phyloP scores from a whole-genome alignment of 2,888 invertebrate species.

The Plutella xylostella region DNA sequence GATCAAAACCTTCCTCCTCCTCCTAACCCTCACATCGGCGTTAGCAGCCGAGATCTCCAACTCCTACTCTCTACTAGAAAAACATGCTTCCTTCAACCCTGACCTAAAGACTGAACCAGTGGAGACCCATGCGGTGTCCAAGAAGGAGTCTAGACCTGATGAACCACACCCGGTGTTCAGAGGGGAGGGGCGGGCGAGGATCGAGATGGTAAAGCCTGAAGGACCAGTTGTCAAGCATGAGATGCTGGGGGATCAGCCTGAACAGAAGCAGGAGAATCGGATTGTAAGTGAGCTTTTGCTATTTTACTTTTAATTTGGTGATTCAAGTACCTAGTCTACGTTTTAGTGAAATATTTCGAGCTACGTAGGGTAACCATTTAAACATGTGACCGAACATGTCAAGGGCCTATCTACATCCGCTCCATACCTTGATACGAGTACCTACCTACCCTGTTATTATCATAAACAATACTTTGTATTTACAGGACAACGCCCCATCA shows the following conservation, averaged over 20 bases:
- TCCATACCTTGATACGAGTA: too few relatives aligned
- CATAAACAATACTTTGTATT: constrained; percentile 15
- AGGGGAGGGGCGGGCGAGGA: constrained; percentile 38
- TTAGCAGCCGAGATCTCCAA: constrained; percentile 40
- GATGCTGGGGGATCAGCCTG: constrained; percentile 52
- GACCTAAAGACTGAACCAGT: constrained; percentile 30
- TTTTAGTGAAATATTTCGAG: too few relatives aligned
- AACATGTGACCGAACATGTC: too few relatives aligned
- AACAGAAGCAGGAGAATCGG: constrained; percentile 33
- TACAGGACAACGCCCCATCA: constrained; percentile 40
- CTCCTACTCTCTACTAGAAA: constrained; percentile 31
- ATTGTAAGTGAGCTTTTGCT: constrained; percentile 44
- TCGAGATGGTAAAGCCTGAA: constrained; percentile 38
- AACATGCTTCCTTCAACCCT: constrained; percentile 32
- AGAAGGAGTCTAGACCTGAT: constrained; percentile 28
- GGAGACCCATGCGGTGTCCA: constrained; percentile 28
- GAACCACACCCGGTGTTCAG: constrained; percentile 42
- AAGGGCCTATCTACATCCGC: too few relatives aligned
- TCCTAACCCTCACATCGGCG: constrained; percentile 23
- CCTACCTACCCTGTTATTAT: too few relatives aligned
- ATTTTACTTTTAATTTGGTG: too few relatives aligned
- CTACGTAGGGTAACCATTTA: too few relatives aligned
- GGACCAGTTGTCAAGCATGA: constrained; percentile 44
- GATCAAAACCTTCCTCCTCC: constrained; percentile 29
- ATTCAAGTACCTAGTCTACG: too few relatives aligned